Base-by-base conservation (phyloP, 2,888 invertebrate genomes). In the Lepidonotus clava region DNA sequence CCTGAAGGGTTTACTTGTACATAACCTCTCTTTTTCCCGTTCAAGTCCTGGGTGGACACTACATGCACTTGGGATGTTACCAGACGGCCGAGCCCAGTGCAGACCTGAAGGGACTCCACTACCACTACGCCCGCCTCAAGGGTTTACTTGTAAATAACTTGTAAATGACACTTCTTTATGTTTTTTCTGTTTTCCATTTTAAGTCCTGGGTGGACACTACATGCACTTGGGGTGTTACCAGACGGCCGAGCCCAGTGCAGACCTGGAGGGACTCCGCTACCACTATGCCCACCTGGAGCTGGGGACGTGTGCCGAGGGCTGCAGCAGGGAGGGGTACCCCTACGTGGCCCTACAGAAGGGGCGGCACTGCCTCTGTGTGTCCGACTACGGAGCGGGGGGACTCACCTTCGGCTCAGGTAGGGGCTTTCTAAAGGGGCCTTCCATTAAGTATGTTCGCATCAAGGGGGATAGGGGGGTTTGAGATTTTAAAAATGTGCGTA, bases 371-470 rank as follows among this genome's bases (percentile, higher is more conserved):
- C 41, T 80, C 32, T 80, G 80, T 51, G 32, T 51, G 32, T 46
- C 80, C 6, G 80, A 41, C 28, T 80, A 46, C 32, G 80, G 80
- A 6, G 11, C 1, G 41, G 51, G 51, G 28, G 51, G 51, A 8
- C 46, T 51, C 28, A 80, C 51, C 18, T 80, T 28, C 34, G 80
- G 80, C 46, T 80, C 80, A n/a, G 80, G 80, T 80, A 80, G 18
- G 80, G 28, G n/a, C n/a, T n/a, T n/a, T n/a, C n/a, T n/a, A n/a
- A n/a, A n/a, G n/a, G n/a, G n/a, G n/a, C n/a, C n/a, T n/a, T n/a
- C n/a, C n/a, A n/a, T n/a, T n/a, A n/a, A n/a, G n/a, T n/a, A n/a
- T n/a, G n/a, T n/a, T n/a, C n/a, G n/a, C n/a, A n/a, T n/a, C n/a
- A n/a, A n/a, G n/a, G n/a, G n/a, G n/a, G n/a, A n/a, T n/a, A n/a